phyloP scores from a whole-genome alignment of 1,140 invertebrate genomes.

The Neodiprion lecontei region DNA sequence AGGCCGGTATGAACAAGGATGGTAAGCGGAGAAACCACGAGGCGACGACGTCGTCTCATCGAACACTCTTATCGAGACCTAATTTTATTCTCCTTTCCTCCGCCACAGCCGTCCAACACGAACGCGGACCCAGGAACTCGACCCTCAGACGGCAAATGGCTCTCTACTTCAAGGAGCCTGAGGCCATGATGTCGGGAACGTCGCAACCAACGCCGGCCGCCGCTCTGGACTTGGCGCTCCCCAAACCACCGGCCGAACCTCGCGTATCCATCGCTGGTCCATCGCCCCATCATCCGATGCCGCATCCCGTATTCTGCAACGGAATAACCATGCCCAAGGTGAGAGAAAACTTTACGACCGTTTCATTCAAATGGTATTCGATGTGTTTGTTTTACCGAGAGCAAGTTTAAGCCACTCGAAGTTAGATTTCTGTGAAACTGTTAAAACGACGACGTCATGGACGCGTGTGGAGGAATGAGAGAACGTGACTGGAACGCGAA shows the following conservation, averaged over 20 bases:
- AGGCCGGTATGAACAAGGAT: constrained; percentile 98
- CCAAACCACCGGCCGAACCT: constrained; percentile 54
- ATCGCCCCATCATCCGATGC: constrained; percentile 31
- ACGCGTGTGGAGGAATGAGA: too few relatives aligned
- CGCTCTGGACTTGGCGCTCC: constrained; percentile 64
- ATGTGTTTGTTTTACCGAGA: not conserved
- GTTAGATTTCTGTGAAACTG: too few relatives aligned
- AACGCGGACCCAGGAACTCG: constrained; percentile 94
- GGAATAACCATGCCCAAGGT: constrained; percentile 43
- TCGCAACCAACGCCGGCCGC: constrained; percentile 45
- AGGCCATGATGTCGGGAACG: constrained; percentile 49
- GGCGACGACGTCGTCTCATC: not conserved
- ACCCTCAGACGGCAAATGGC: constrained; percentile 90
- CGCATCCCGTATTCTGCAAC: constrained; percentile 46
- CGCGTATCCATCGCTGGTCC: constrained; percentile 33
- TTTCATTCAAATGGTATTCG: too few relatives aligned
- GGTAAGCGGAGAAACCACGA: constrained; percentile 68
- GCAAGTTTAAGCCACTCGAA: not conserved
- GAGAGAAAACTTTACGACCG: not conserved
- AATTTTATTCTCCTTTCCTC: not conserved
- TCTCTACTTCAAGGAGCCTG: constrained; percentile 73
- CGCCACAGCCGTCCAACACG: constrained; percentile 91
- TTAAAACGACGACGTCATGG: too few relatives aligned
- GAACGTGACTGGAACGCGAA: too few relatives aligned
- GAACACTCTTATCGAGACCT: not conserved